Percentiles rank a stretch among this genome's conserved stretches.
Evolutionary conservation across 2,113 vertebrate species (phyloP).

Genomic region (Hydrochoerus hydrochaeris): DNA sequence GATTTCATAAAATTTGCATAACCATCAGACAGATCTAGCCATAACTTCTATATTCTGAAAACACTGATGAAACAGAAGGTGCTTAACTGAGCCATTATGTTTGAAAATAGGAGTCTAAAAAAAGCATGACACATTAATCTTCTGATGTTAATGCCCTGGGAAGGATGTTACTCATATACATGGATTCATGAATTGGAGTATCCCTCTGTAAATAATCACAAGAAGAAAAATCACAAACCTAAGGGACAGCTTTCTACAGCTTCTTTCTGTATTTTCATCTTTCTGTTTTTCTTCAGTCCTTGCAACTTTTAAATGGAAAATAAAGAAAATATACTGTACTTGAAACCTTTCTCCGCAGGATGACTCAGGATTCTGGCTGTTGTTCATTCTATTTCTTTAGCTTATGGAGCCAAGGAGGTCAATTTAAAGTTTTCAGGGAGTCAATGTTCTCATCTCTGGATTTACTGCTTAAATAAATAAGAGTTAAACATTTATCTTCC

Average conservation of each 20-base stretch:
- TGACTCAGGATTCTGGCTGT: conserved; percentile 65
- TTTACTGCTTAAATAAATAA: conserved; percentile 70
- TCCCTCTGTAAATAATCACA: neutral
- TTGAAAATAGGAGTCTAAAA: conserved; percentile 43
- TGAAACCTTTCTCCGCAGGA: conserved; percentile 62
- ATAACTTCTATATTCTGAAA: conserved; percentile 60
- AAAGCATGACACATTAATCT: conserved; percentile 28
- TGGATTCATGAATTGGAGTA: neutral
- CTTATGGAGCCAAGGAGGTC: conserved; percentile 52
- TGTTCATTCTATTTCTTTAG: conserved; percentile 56
- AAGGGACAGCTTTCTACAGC: neutral
- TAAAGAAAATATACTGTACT: neutral
- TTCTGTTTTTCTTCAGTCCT: neutral
- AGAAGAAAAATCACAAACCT: neutral
- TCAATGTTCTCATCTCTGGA: neutral
- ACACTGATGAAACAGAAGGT: conserved; percentile 55
- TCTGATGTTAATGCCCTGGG: neutral
- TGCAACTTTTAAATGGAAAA: conserved; percentile 27
- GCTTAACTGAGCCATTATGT: neutral
- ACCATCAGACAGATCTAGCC: neutral
- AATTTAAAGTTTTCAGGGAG: conserved; percentile 64
- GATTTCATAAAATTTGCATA: conserved; percentile 69
- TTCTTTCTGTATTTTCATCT: neutral
- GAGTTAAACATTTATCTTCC: conserved; percentile 10
- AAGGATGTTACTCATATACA: neutral